These are phyloP conservation scores for Cromileptes altivelis DNA, from an alignment of 2,113 vertebrate species.

Conservation along the genomic window DNA sequence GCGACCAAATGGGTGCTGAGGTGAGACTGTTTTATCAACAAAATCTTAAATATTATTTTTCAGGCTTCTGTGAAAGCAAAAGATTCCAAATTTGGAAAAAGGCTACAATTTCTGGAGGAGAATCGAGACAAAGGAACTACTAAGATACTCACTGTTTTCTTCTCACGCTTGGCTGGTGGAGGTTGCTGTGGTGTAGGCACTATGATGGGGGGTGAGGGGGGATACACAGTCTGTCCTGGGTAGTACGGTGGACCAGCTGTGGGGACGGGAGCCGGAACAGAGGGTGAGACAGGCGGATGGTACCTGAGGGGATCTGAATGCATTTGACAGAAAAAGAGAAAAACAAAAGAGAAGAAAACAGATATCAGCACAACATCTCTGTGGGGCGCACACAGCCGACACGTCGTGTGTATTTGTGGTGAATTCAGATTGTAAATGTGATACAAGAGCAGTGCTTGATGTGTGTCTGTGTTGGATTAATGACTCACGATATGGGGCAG, in stretches of 20 bases:
- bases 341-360: slow-evolving; percentile 33
- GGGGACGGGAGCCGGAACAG: slow-evolving; percentile 65
- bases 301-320: slow-evolving; percentile 79
- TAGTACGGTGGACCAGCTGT: slow-evolving; percentile 92
- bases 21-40: background rate
- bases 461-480: slow-evolving; percentile 9
- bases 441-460: background rate
- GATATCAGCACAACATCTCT: slow-evolving; percentile 16
- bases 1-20: background rate
- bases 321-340: background rate
- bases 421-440: slow-evolving; percentile 5
- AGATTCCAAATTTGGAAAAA: background rate
- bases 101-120: background rate
- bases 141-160: slow-evolving; percentile 92
- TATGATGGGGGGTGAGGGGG: slow-evolving; percentile 94
- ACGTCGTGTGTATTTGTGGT: slow-evolving; percentile 6
- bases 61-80: background rate
- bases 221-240: slow-evolving; percentile 93
- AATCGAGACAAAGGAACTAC: slow-evolving; percentile 19
- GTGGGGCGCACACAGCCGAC: background rate
- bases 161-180: slow-evolving; percentile 94
- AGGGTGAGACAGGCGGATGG: slow-evolving; percentile 77
- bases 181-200: slow-evolving; percentile 97
- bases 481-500: slow-evolving; percentile 92
- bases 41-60: background rate